Evolutionary conservation across 1,140 invertebrate genomes (phyloP).

Genomic region (Lepidurus packardi): DNA sequence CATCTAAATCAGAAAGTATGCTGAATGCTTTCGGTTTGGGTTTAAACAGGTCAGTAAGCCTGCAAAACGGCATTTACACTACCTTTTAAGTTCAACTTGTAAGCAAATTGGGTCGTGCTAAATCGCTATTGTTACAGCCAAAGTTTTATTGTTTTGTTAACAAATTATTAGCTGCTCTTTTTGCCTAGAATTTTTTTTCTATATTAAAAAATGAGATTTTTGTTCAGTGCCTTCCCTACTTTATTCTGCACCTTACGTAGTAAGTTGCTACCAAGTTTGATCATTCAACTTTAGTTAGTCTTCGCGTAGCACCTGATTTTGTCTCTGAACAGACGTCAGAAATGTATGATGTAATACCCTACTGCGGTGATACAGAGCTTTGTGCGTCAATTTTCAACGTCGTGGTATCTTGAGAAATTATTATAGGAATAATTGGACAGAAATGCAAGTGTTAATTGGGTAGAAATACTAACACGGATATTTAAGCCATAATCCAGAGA

Average conservation of each 20-base stretch:
- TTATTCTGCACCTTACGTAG: neutral
- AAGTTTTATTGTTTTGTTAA: slow-evolving; percentile 15
- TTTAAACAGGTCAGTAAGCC: slow-evolving; percentile 64
- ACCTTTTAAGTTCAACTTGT: slow-evolving; percentile 41
- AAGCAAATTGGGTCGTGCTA: neutral
- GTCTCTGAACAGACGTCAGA: neutral
- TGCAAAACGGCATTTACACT: slow-evolving; percentile 70
- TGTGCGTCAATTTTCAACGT: neutral
- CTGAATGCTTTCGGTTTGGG: slow-evolving; percentile 45
- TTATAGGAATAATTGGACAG: too few relatives aligned
- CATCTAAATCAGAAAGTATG: slow-evolving; percentile 54
- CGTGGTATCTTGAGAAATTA: neutral
- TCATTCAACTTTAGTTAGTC: neutral
- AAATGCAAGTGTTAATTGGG: too few relatives aligned
- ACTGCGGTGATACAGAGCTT: slow-evolving; percentile 21
- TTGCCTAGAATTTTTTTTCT: neutral
- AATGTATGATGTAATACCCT: neutral
- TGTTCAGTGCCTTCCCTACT: neutral
- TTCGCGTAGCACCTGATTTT: slow-evolving; percentile 8
- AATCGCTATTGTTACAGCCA: slow-evolving; percentile 6
- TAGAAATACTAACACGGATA: too few relatives aligned
- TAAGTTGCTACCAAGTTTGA: neutral
- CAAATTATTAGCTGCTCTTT: neutral
- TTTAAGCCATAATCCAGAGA: too few relatives aligned
- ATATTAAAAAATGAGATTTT: neutral